Evolutionary conservation across 2,113 vertebrate species (phyloP).

Genomic region (Corythornis cristatus): DNA sequence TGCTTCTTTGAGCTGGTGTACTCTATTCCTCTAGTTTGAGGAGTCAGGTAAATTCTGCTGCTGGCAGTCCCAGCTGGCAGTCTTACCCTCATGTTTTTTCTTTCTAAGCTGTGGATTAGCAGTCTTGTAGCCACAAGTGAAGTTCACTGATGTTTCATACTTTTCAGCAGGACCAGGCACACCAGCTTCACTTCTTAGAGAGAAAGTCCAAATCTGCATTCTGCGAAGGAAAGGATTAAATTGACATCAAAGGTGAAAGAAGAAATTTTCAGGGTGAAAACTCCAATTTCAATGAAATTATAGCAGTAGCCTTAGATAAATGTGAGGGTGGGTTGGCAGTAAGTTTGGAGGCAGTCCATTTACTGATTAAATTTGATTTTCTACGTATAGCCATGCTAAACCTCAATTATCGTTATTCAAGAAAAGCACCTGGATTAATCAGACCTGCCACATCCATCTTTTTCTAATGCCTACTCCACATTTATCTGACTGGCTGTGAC

Average conservation of each 20-base stretch:
- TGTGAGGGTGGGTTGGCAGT: slow-evolving; percentile 61
- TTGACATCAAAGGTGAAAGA: slow-evolving; percentile 47
- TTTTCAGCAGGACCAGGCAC: not conserved
- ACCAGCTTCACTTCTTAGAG: not conserved
- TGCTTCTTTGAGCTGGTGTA: not conserved
- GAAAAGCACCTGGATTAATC: slow-evolving; percentile 66
- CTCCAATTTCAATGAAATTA: slow-evolving; percentile 64
- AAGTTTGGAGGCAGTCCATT: slow-evolving; percentile 70
- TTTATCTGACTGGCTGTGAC: slow-evolving; percentile 1
- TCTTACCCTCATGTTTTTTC: not conserved
- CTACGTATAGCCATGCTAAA: slow-evolving; percentile 47
- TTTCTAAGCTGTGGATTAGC: not conserved
- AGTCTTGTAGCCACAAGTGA: not conserved
- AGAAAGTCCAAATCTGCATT: not conserved
- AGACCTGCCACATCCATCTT: slow-evolving; percentile 68
- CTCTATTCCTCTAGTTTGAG: not conserved
- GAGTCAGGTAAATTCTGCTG: not conserved
- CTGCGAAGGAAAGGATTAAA: slow-evolving; percentile 27
- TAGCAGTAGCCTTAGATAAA: slow-evolving; percentile 65
- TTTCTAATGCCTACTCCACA: slow-evolving; percentile 46
- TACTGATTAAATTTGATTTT: slow-evolving; percentile 75
- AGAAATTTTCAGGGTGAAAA: slow-evolving; percentile 60
- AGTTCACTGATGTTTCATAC: not conserved
- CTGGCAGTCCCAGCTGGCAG: not conserved
- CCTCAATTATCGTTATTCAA: slow-evolving; percentile 69